Evolutionary conservation across 1,140 invertebrate species (phyloP).

Genomic region (Cydia amplana): DNA sequence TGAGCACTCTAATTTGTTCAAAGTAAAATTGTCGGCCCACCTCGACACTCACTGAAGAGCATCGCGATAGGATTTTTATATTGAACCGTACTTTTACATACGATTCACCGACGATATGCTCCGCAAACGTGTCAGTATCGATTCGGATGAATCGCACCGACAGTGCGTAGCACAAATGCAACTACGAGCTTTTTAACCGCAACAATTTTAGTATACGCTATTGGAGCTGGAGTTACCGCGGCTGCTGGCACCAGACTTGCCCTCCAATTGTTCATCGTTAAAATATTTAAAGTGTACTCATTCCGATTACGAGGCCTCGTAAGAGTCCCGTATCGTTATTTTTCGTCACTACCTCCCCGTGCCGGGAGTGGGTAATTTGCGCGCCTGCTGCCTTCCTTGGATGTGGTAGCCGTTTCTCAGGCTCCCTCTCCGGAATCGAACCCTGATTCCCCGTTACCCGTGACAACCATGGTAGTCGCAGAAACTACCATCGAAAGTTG

Average conservation of each 20-base stretch:
- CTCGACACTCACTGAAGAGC: slow-evolving; percentile 83
- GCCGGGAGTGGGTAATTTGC: slow-evolving; percentile 92
- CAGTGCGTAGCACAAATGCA: slow-evolving; percentile 84
- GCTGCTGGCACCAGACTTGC: slow-evolving; percentile 95
- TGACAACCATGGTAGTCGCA: slow-evolving; percentile 89
- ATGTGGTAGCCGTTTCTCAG: slow-evolving; percentile 96
- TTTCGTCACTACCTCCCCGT: slow-evolving; percentile 91
- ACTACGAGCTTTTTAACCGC: slow-evolving; percentile 89
- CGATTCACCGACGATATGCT: slow-evolving; percentile 72
- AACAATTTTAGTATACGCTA: slow-evolving; percentile 94
- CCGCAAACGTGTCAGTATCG: slow-evolving; percentile 76
- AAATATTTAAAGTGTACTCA: slow-evolving; percentile 94
- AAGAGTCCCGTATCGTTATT: slow-evolving; percentile 92
- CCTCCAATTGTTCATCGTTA: slow-evolving; percentile 93
- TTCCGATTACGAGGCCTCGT: slow-evolving; percentile 90
- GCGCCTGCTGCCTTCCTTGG: slow-evolving; percentile 95
- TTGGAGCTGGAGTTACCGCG: slow-evolving; percentile 95
- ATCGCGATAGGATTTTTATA: slow-evolving; percentile 79
- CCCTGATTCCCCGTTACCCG: slow-evolving; percentile 88
- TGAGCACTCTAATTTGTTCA: slow-evolving; percentile 61
- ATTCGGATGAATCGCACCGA: slow-evolving; percentile 81
- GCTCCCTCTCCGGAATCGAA: slow-evolving; percentile 87
- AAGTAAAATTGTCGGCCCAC: slow-evolving; percentile 84
- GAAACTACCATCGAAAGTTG: slow-evolving; percentile 91
- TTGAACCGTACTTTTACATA: slow-evolving; percentile 65